phyloP scores from a whole-genome alignment of 2,888 invertebrate species.

The Sphinx pinastri region DNA sequence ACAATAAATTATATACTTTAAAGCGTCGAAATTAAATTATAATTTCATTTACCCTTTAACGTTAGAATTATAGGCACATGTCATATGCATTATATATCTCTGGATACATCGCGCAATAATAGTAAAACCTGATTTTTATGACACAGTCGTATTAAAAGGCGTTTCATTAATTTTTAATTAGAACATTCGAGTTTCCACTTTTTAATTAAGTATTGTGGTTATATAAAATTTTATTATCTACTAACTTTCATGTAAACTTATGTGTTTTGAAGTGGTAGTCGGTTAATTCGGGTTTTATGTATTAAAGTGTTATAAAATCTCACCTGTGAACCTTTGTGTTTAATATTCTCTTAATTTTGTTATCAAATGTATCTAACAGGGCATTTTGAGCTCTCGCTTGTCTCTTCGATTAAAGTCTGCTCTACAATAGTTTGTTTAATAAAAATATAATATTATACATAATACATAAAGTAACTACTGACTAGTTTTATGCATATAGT shows the following conservation, averaged over 20 bases:
- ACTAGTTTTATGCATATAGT: too few species aligned
- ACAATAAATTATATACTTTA: conserved; percentile 16
- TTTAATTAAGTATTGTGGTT: conserved; percentile 50
- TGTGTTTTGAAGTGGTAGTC: background rate
- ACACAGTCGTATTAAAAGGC: conserved; percentile 35
- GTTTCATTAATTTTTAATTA: conserved; percentile 49
- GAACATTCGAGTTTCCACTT: conserved; percentile 40
- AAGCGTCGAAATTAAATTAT: conserved; percentile 6
- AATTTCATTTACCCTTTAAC: conserved; percentile 7
- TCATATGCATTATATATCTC: conserved; percentile 18
- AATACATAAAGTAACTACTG: too few species aligned
- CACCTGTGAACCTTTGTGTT: conserved; percentile 15
- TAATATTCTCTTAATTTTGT: background rate
- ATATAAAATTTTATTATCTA: conserved; percentile 41
- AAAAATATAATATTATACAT: too few species aligned
- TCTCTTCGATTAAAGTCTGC: background rate
- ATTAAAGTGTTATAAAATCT: conserved; percentile 10
- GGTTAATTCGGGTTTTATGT: background rate
- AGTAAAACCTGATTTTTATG: conserved; percentile 43
- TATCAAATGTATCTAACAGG: background rate
- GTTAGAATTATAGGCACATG: conserved; percentile 5
- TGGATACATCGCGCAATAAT: conserved; percentile 16
- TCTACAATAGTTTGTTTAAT: background rate
- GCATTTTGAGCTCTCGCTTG: background rate
- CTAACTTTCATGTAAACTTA: conserved; percentile 24